Conservation (phyloP, 2,888 invertebrate genomes). For the Pseudoips prasinana region DNA sequence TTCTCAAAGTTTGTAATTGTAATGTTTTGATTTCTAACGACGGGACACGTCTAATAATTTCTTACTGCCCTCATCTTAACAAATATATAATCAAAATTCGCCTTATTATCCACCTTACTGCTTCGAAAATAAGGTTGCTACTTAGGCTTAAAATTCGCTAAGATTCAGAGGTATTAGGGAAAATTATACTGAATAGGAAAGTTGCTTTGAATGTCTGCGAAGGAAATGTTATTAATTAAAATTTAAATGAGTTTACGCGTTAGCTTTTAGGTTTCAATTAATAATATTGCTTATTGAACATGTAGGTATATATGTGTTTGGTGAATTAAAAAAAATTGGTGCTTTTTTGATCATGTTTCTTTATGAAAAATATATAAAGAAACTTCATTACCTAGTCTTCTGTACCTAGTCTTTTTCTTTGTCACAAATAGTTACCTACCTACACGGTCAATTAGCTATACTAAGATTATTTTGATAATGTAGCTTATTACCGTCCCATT, state of each 20-base stretch:
- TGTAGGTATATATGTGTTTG: no score
- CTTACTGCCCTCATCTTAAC: conserved; percentile 34
- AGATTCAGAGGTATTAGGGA: conserved; percentile 43
- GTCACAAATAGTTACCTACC: no score
- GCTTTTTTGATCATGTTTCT: no score
- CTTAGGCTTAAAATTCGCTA: conserved; percentile 3
- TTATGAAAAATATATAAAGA: no score
- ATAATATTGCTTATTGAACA: no score
- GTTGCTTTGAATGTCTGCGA: conserved; percentile 40
- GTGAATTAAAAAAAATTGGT: no score
- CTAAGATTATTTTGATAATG: no score
- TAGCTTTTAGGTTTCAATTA: conserved; percentile 9
- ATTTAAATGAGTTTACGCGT: conserved; percentile 30
- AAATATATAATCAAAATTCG: conserved; percentile 11
- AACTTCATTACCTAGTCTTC: no score
- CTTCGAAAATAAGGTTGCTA: conserved; percentile 17
- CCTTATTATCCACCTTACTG: conserved; percentile 14
- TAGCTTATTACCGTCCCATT: no score
- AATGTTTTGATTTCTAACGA: conserved; percentile 76
- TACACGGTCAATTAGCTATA: no score
- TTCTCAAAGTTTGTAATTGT: conserved; percentile 46
- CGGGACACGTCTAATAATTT: conserved; percentile 69
- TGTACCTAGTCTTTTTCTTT: no score
- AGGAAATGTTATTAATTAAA: conserved; percentile 55
- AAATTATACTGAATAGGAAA: conserved; percentile 56